Percentiles rank a stretch among this genome's conserved stretches.
phyloP scores from a whole-genome alignment of 64 coral and sea anemone genomes.

The Stylophora pistillata region DNA sequence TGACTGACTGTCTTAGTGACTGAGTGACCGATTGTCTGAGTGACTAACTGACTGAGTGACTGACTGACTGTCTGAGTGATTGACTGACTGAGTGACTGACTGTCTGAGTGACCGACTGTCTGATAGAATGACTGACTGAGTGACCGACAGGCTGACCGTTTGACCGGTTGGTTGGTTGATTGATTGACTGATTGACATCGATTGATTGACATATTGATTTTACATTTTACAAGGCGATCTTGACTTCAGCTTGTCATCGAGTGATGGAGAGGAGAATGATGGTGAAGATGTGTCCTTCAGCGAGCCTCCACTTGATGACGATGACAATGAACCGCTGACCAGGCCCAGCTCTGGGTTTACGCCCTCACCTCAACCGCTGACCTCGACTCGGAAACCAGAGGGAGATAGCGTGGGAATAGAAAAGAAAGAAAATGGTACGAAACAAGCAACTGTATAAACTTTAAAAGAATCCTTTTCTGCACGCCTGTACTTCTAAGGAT shows the following conservation, averaged over 20 bases:
- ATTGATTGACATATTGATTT: neutral
- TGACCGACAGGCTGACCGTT: no score
- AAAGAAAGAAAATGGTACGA: slow-evolving; percentile 4
- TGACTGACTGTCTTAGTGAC: no score
- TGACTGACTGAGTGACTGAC: no score
- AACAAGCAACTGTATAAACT: neutral
- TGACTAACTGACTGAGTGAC: no score
- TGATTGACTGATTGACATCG: neutral
- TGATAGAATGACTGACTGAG: no score
- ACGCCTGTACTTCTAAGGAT: no score
- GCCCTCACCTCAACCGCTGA: slow-evolving; percentile 53
- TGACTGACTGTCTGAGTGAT: no score
- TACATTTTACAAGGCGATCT: neutral
- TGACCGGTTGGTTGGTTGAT: neutral
- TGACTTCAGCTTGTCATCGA: slow-evolving; percentile 30
- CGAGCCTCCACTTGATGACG: slow-evolving; percentile 47
- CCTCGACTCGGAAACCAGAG: slow-evolving; percentile 51
- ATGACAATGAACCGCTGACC: slow-evolving; percentile 37
- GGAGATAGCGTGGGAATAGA: neutral
- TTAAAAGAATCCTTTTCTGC: neutral
- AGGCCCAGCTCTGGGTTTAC: slow-evolving; percentile 13
- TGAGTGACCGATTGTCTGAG: no score
- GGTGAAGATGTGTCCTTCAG: slow-evolving; percentile 31
- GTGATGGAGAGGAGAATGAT: slow-evolving; percentile 16
- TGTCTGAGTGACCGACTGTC: no score